These are phyloP conservation scores for Sebastes kiyomatsui DNA, from an alignment of 2,797 vertebrate species.

Conservation along the genomic window DNA sequence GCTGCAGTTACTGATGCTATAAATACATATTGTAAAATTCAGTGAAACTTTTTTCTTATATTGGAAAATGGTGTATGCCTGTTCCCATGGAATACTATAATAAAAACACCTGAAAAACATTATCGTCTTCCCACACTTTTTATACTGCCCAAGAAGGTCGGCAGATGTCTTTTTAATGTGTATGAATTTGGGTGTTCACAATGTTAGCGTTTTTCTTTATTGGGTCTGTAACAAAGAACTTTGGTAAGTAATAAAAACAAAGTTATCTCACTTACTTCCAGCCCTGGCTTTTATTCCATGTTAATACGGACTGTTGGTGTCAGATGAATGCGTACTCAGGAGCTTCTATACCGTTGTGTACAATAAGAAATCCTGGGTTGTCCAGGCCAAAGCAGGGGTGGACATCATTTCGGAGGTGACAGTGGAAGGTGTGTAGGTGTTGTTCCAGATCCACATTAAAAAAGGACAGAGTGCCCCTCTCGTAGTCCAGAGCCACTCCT, in stretches of 20 bases:
- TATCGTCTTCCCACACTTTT: not conserved
- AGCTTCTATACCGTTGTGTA: conserved; percentile 81
- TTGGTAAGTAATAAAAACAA: conserved; percentile 6
- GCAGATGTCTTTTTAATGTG: not conserved
- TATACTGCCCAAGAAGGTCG: not conserved
- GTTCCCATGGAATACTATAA: conserved; percentile 88
- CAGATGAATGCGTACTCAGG: conserved; percentile 74
- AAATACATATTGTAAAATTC: conserved; percentile 77
- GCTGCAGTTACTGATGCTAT: conserved; percentile 65
- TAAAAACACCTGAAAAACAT: conserved; percentile 63
- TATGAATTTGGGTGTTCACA: not conserved
- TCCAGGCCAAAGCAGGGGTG: conserved; percentile 94
- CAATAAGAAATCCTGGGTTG: conserved; percentile 86
- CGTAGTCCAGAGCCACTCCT: conserved; percentile 90
- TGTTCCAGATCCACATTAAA: conserved; percentile 89
- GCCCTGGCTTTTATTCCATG: not conserved
- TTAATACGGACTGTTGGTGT: not conserved
- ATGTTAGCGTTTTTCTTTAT: not conserved
- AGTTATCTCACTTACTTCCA: not conserved
- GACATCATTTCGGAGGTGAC: conserved; percentile 83
- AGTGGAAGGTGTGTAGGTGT: conserved; percentile 89
- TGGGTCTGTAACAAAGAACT: not conserved
- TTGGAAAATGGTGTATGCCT: conserved; percentile 83
- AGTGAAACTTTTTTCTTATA: conserved; percentile 78
- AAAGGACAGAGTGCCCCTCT: conserved; percentile 86